Conservation (phyloP, 2,797 vertebrate species). For the Hyperoplus immaculatus region DNA sequence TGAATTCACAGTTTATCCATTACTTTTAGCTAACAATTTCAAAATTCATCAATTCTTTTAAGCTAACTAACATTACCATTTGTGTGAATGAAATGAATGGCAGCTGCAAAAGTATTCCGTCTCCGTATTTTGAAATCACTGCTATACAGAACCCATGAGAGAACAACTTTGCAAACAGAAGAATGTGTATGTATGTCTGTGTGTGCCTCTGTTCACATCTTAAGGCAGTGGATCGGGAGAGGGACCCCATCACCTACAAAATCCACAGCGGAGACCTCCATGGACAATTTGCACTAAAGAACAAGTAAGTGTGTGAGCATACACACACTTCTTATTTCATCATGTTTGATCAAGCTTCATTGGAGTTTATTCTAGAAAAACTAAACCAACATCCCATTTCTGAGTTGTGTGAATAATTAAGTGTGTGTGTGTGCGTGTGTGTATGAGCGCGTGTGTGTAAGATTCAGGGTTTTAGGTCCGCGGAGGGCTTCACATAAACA, state of each 20-base stretch:
- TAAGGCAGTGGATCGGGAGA: conserved; percentile 95
- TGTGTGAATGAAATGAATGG: too few species aligned
- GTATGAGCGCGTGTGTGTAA: conserved; percentile 13
- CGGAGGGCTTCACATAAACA: conserved; percentile 30
- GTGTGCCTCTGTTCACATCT: conserved; percentile 38
- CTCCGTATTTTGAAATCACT: not conserved
- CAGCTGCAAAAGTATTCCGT: not conserved
- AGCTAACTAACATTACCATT: not conserved
- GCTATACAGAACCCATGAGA: not conserved
- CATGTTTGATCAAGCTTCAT: conserved; percentile 6
- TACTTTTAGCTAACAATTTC: not conserved
- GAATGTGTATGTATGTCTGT: conserved; percentile 16
- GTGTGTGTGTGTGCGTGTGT: not conserved
- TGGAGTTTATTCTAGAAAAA: conserved; percentile 12
- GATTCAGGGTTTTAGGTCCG: conserved; percentile 13
- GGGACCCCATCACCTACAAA: conserved; percentile 91
- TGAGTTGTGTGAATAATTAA: conserved; percentile 3
- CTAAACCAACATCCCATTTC: not conserved
- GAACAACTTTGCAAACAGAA: conserved; percentile 1
- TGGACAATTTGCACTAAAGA: conserved; percentile 90
- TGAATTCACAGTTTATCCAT: not conserved
- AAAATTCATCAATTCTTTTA: not conserved
- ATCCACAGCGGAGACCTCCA: conserved; percentile 93
- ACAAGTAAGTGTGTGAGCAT: conserved; percentile 85
- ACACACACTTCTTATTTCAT: not conserved